phyloP scores from a whole-genome alignment of 2,797 vertebrate genomes.

The Sphenopsis melanotis region DNA sequence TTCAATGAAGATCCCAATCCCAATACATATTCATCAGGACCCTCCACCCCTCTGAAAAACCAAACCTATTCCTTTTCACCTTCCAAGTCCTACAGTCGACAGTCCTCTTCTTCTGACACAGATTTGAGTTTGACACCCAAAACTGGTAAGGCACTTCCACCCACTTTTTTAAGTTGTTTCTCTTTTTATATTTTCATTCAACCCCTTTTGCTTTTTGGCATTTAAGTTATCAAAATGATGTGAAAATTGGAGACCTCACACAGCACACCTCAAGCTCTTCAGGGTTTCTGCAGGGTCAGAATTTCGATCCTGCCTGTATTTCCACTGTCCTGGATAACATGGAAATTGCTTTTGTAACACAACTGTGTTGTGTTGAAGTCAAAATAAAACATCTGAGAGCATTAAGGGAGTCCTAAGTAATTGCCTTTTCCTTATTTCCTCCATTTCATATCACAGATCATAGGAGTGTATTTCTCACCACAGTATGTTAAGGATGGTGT shows the following conservation, averaged over 20 bases:
- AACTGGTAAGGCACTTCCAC: constrained; percentile 87
- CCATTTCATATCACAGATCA: constrained; percentile 58
- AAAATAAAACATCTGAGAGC: not conserved
- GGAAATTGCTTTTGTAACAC: not conserved
- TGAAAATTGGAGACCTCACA: constrained; percentile 30
- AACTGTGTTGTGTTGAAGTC: not conserved
- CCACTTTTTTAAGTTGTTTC: constrained; percentile 72
- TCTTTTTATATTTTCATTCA: constrained; percentile 68
- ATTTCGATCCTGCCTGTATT: not conserved
- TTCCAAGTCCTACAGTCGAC: constrained; percentile 91
- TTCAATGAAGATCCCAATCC: constrained; percentile 98
- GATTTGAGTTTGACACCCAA: constrained; percentile 95
- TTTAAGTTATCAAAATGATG: constrained; percentile 66
- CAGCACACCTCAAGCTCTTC: not conserved
- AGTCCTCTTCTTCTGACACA: constrained; percentile 93
- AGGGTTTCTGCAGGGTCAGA: not conserved
- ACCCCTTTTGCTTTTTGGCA: constrained; percentile 60
- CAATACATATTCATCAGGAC: constrained; percentile 93
- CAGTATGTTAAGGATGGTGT: not conserved
- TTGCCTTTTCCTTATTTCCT: constrained; percentile 60
- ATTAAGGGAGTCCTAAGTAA: not conserved
- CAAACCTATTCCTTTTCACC: constrained; percentile 95
- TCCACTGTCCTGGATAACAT: not conserved
- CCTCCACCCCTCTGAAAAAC: constrained; percentile 99
- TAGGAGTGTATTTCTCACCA: not conserved